Percentiles rank a stretch among this genome's conserved stretches.
phyloP scores from a whole-genome alignment of 2,797 vertebrate species.

The Naso thynnoides region DNA sequence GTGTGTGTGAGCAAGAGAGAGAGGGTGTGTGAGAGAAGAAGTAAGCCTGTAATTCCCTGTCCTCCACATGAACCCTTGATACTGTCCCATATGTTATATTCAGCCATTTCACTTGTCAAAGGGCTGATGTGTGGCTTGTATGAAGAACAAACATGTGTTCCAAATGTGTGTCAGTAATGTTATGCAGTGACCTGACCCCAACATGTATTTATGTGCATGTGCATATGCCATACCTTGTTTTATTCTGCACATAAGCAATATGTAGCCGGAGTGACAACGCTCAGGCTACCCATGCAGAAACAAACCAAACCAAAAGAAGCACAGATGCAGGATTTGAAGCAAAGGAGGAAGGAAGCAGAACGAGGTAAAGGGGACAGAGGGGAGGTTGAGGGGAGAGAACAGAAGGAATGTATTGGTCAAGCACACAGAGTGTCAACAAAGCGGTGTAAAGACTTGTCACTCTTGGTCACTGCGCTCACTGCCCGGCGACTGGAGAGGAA shows the following conservation, averaged over 20 bases:
- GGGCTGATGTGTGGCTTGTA: constrained; percentile 72
- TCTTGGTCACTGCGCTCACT: constrained; percentile 79
- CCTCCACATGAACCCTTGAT: constrained; percentile 77
- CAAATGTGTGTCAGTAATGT: constrained; percentile 71
- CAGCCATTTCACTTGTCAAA: constrained; percentile 75
- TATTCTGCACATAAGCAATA: constrained; percentile 51
- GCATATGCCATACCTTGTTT: constrained; percentile 41
- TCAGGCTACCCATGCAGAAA: constrained; percentile 33
- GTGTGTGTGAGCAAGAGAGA: constrained; percentile 8
- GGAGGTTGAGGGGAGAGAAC: constrained; percentile 30
- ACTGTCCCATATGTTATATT: constrained; percentile 77
- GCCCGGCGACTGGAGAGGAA: constrained; percentile 80
- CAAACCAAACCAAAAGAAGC: constrained; percentile 45
- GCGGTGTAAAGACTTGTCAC: constrained; percentile 78
- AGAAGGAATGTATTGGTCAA: constrained; percentile 78
- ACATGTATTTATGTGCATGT: constrained; percentile 54
- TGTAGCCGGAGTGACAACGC: constrained; percentile 34
- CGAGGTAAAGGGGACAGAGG: constrained; percentile 1
- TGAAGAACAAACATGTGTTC: constrained; percentile 76
- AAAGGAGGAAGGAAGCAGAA: constrained; percentile 55
- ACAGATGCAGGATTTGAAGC: constrained; percentile 37
- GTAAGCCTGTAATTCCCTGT: constrained; percentile 71
- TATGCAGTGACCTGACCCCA: constrained; percentile 62
- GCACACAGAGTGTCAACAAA: constrained; percentile 78
- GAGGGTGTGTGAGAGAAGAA: constrained; percentile 33